phyloP scores from a whole-genome alignment of 2,888 invertebrate genomes.

The Noctua janthina region DNA sequence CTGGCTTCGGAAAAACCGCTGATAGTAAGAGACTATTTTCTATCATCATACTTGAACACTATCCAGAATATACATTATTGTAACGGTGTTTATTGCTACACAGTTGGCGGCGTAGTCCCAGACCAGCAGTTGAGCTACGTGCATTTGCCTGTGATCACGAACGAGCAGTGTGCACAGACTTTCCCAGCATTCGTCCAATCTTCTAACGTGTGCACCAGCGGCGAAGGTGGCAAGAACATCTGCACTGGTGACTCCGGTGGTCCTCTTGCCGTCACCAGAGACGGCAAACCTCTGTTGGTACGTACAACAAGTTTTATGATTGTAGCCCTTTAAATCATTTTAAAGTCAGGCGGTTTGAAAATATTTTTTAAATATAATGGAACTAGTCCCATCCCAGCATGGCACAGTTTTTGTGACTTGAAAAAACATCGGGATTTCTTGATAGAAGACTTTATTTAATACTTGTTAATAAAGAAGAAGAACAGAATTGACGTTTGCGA shows the following conservation, averaged over 20 bases:
- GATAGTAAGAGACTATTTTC: conserved; percentile 10
- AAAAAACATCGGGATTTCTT: neutral
- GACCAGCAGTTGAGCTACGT: conserved; percentile 30
- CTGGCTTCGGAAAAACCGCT: conserved; percentile 75
- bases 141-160: conserved; percentile 71
- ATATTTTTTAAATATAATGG: too few species aligned
- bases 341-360: too few species aligned
- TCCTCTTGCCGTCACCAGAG: conserved; percentile 69
- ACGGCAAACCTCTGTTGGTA: conserved; percentile 30
- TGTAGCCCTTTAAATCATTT: neutral
- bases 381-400: too few species aligned
- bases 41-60: neutral
- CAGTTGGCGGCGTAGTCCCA: conserved; percentile 1
- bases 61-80: neutral
- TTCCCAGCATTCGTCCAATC: conserved; percentile 67
- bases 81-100: neutral
- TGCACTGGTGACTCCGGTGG: conserved; percentile 83
- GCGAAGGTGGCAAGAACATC: conserved; percentile 65
- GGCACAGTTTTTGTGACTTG: neutral
- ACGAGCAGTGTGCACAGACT: conserved; percentile 65
- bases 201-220: conserved; percentile 77
- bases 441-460: neutral
- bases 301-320: neutral
- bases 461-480: neutral
- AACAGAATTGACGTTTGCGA: neutral